Conservation (phyloP, 2,888 invertebrate genomes). For the Agriopis marginaria region DNA sequence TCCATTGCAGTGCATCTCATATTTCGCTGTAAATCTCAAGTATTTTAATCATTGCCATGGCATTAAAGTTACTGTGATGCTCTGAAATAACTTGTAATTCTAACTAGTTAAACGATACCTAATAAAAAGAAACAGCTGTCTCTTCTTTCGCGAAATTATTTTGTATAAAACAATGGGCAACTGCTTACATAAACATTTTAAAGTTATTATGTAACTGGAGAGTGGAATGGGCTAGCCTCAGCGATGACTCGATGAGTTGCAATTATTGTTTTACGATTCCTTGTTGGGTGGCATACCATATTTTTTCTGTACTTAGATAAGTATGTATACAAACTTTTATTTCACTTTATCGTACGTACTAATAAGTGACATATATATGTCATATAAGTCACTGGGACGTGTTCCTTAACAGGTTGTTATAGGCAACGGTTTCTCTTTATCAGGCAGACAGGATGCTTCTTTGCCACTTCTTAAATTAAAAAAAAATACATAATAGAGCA, state of each 20-base stretch:
- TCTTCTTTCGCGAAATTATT: conserved; percentile 30
- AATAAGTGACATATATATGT: no score
- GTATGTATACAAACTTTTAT: no score
- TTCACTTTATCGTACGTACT: no score
- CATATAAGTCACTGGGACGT: no score
- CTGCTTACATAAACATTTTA: conserved; percentile 28
- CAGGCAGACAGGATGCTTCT: no score
- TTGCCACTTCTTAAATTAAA: no score
- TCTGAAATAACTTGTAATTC: conserved; percentile 46
- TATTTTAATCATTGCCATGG: conserved; percentile 64
- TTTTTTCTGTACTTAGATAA: neutral
- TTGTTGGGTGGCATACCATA: conserved; percentile 21
- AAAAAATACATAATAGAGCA: no score
- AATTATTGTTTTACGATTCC: conserved; percentile 24
- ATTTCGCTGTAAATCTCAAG: conserved; percentile 60
- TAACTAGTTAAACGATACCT: conserved; percentile 42
- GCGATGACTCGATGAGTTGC: conserved; percentile 24
- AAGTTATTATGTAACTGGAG: conserved; percentile 35
- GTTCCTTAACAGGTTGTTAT: no score
- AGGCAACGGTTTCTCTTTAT: no score
- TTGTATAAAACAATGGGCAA: conserved; percentile 30
- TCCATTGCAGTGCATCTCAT: conserved; percentile 56
- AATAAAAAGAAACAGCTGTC: conserved; percentile 42
- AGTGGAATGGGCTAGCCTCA: conserved; percentile 23
- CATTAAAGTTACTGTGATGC: conserved; percentile 49